These are phyloP conservation scores for Bucco capensis DNA, from an alignment of 2,113 vertebrate species.

Conservation along the genomic window DNA sequence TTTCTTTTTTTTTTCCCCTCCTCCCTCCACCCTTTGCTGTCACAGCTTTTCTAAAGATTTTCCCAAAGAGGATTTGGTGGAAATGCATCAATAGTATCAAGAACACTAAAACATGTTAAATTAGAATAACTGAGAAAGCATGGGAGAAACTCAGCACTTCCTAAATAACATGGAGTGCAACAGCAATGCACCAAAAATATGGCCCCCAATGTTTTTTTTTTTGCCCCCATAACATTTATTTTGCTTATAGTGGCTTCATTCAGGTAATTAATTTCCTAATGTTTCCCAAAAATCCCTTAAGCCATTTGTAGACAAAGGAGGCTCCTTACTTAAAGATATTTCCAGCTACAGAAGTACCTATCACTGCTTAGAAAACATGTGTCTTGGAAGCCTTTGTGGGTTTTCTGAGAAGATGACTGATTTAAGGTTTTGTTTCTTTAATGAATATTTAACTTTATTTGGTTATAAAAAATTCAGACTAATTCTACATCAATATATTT, in stretches of 20 bases:
- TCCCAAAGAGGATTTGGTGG: not conserved
- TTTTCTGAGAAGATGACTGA: not conserved
- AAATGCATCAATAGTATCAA: not conserved
- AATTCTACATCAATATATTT: not conserved
- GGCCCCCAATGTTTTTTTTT: no score
- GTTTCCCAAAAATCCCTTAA: not conserved
- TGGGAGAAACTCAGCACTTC: not conserved
- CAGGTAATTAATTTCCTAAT: not conserved
- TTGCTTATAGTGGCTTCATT: not conserved
- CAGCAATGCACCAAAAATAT: not conserved
- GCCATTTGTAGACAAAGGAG: not conserved
- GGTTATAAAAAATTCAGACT: not conserved
- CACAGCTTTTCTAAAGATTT: conserved; percentile 23
- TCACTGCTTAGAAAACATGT: not conserved
- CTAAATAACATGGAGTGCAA: not conserved
- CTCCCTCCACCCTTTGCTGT: not conserved
- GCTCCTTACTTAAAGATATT: not conserved
- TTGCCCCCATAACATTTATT: rapidly evolving
- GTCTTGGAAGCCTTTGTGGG: not conserved
- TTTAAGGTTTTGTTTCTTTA: not conserved
- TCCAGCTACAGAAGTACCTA: not conserved
- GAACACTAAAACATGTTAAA: not conserved
- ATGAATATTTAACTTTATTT: not conserved
- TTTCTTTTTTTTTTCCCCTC: not conserved
- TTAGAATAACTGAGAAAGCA: not conserved